Base-by-base conservation (phyloP, 1,140 invertebrate genomes). In the Drosophila hydei region DNA sequence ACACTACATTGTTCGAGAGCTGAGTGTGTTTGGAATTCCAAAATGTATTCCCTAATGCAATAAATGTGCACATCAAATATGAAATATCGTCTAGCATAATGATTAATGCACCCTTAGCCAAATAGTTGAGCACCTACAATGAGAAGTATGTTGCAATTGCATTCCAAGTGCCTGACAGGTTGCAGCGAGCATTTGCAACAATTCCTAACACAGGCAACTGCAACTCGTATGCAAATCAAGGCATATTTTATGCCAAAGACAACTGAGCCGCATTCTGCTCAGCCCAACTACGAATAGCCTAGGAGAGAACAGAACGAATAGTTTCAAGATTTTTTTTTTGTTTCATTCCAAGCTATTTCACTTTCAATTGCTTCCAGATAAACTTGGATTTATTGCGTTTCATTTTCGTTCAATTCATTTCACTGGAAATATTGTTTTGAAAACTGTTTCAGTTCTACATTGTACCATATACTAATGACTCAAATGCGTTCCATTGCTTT, bases 211-310 rank as follows among this genome's bases (percentile, higher is more conserved):
- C 27, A 40, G 47, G 19, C 59, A 61, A 36, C 19, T 63, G 21
- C 38, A 69, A 50, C 50, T 58, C 40, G 25, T 52, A 71, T 71
- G 27, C 68, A 71, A 71, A 64, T 71, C 52, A 43, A 36, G 42
- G 52, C 67, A 70, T 63, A 40, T 70, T 54, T 70, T 5, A 18
- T 51, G 18, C 16, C 48, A 45, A 30, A 23, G 19, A 23, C 18
- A 21, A 61, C 12, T 4, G 16, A 18, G 9, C 11, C 21, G 38
- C 19, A 43, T 42, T 30, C 54, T 23, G 14, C 3, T 7, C 9
- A 21, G 7, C 14, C 14, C 21, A 51, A 27, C n/a, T n/a, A 8
- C 21, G 16, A 11, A 5, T 40, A n/a, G n/a, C n/a, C n/a, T n/a
- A n/a, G n/a, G n/a, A n/a, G n/a, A n/a, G n/a, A n/a, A n/a, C n/a